These are phyloP conservation scores for Callinectes sapidus DNA, from an alignment of 2,888 invertebrate genomes.

Conservation along the genomic window DNA sequence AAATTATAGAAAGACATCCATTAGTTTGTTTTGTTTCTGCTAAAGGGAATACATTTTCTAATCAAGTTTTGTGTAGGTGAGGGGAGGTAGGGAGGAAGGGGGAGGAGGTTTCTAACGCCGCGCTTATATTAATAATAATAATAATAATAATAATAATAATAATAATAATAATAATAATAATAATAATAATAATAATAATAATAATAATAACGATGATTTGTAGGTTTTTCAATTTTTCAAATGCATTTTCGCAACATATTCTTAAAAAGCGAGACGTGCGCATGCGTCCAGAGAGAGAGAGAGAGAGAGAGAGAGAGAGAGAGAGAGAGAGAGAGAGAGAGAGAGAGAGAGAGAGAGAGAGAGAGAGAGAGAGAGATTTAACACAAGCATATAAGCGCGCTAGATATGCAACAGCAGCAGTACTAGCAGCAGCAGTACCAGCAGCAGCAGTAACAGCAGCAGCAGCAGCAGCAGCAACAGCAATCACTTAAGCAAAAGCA, in stretches of 20 bases:
- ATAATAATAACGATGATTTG: background rate
- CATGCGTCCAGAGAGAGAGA: slow-evolving; percentile 2
- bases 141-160: slow-evolving; percentile 50
- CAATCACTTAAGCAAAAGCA: too few relatives aligned
- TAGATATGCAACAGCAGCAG: background rate
- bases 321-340: background rate
- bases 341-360: slow-evolving; percentile 13
- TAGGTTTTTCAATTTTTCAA: background rate
- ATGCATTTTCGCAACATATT: background rate
- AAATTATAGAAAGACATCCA: background rate
- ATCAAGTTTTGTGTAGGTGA: background rate
- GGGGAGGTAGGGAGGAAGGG: background rate
- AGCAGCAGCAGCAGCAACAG: too few relatives aligned
- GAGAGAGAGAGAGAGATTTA: background rate
- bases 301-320: slow-evolving; percentile 15
- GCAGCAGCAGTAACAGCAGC: too few relatives aligned
- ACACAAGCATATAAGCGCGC: too few relatives aligned
- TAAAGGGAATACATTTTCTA: background rate
- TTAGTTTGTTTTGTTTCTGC: background rate
- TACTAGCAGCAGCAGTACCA: too few relatives aligned
- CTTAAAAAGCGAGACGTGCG: background rate
- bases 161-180: slow-evolving; percentile 29
- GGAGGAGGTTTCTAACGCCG: background rate
- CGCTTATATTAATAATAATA: slow-evolving; percentile 34
- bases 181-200: too few relatives aligned